These are phyloP conservation scores for Dexiosoma caninum DNA, from an alignment of 2,888 invertebrate species.

Conservation along the genomic window DNA sequence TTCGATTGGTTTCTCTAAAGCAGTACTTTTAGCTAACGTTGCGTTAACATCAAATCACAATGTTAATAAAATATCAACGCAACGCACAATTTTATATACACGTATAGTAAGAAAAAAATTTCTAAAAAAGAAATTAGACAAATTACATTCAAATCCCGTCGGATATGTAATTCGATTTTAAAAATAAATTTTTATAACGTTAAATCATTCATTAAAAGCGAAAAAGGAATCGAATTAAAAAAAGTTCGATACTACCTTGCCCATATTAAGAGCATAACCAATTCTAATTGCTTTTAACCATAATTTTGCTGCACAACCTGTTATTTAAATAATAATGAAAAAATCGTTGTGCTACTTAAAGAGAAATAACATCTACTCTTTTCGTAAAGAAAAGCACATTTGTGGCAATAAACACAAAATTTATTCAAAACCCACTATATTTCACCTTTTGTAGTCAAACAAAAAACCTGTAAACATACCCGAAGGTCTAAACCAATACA, in stretches of 20 bases:
- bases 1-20: too few species aligned
- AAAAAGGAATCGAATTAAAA: too few species aligned
- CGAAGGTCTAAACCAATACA: constrained; percentile 53
- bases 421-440: constrained; percentile 24
- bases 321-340: constrained; percentile 12
- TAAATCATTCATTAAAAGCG: background rate
- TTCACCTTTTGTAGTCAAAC: constrained; percentile 24
- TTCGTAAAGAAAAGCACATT: background rate
- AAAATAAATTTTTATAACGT: background rate
- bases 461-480: constrained; percentile 57
- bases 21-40: too few species aligned
- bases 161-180: background rate
- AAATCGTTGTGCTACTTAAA: background rate
- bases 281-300: constrained; percentile 48
- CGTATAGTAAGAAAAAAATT: too few species aligned
- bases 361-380: constrained; percentile 6
- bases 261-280: constrained; percentile 35
- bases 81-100: too few species aligned
- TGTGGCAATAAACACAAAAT: background rate
- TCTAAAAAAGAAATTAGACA: too few species aligned
- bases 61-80: too few species aligned
- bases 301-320: constrained; percentile 43
- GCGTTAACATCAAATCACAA: too few species aligned
- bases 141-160: background rate
- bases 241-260: background rate